These are phyloP conservation scores for Sycobia sp. DNA, from an alignment of 1,140 invertebrate species.

Conservation along the genomic window DNA sequence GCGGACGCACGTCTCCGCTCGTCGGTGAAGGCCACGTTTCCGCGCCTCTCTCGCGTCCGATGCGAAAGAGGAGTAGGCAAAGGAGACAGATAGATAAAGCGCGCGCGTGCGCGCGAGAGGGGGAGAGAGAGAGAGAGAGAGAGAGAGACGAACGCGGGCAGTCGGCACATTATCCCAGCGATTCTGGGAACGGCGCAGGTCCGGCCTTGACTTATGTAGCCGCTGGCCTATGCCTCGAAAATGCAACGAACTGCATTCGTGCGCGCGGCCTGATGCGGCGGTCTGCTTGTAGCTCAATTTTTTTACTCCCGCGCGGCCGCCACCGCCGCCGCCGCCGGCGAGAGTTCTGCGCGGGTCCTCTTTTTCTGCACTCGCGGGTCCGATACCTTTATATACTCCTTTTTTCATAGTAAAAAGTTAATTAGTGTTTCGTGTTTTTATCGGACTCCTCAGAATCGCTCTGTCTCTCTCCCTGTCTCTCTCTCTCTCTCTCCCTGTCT, in stretches of 20 bases:
- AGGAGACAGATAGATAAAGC: no score
- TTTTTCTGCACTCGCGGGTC: no score
- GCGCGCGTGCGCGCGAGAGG: not conserved
- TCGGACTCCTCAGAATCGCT: not conserved
- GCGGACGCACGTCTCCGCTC: not conserved
- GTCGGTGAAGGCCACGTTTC: constrained; percentile 7
- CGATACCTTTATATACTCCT: not conserved
- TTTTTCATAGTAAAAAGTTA: constrained; percentile 31
- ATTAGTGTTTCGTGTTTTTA: constrained; percentile 32
- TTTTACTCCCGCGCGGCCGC: constrained; percentile 24
- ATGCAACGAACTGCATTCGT: constrained; percentile 20
- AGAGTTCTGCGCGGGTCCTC: no score
- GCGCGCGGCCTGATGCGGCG: no score
- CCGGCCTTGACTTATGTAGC: constrained; percentile 25
- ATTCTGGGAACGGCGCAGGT: constrained; percentile 23
- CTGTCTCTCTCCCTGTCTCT: not conserved
- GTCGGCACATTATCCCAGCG: constrained; percentile 17
- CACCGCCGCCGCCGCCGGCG: not conserved
- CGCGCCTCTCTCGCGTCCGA: no score
- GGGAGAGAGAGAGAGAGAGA: not conserved
- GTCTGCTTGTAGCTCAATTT: constrained; percentile 23
- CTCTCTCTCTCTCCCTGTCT: no score
- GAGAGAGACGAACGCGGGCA: constrained; percentile 10
- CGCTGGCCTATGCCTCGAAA: constrained; percentile 11
- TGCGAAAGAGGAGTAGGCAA: no score